Conservation (phyloP, 2,113 vertebrate species). For the Hemibates koningsi region DNA sequence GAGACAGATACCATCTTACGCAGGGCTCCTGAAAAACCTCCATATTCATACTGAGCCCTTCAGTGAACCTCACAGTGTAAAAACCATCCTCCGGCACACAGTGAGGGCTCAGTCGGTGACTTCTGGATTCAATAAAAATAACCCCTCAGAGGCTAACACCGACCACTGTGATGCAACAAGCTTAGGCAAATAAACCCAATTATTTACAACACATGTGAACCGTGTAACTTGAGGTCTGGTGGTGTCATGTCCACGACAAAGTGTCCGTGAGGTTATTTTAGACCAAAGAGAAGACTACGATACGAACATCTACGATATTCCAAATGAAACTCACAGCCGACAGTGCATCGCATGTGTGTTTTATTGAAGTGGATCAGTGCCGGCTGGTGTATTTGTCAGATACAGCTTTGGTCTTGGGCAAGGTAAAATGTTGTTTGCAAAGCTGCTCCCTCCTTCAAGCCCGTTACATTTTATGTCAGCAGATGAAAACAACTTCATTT, state of each 20-base stretch:
- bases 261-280: not conserved
- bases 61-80: constrained; percentile 9
- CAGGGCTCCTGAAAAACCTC: not conserved
- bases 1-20: not conserved
- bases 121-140: not conserved
- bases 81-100: not conserved
- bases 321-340: not conserved
- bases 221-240: not conserved
- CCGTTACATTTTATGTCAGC: not conserved
- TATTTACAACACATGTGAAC: not conserved
- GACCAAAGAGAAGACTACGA: not conserved
- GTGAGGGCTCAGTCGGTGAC: not conserved
- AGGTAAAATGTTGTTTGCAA: not conserved
- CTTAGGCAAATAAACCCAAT: not conserved
- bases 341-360: not conserved
- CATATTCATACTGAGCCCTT: constrained; percentile 44
- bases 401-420: not conserved
- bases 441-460: not conserved
- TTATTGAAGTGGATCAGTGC: not conserved
- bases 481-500: constrained; percentile 2
- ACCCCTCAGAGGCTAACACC: not conserved
- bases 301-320: not conserved
- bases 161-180: not conserved
- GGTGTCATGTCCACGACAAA: rapidly evolving
- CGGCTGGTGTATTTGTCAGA: not conserved